Percentiles rank a stretch among this genome's conserved stretches.
Evolutionary conservation across 2,888 invertebrate genomes (phyloP).

Genomic region (Lasioglossum figueresi): DNA sequence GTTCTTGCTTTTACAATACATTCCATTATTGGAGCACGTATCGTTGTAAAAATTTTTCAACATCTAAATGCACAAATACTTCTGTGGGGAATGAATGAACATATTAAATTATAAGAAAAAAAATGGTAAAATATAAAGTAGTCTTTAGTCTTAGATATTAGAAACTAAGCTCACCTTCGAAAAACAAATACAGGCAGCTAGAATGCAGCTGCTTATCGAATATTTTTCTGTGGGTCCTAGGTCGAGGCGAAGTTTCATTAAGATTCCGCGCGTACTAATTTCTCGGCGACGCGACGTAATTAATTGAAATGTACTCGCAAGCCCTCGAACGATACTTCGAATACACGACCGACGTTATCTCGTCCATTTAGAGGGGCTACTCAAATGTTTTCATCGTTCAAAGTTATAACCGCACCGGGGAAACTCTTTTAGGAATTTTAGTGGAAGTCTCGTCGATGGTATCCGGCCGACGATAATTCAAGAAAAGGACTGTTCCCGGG

Average conservation of each 20-base stretch:
- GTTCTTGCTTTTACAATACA: neutral
- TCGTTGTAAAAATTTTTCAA: neutral
- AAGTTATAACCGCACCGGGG: too few relatives aligned
- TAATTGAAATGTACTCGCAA: neutral
- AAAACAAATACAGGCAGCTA: neutral
- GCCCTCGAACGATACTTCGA: neutral
- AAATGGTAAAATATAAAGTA: neutral
- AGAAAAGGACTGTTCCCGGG: neutral
- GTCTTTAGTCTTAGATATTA: neutral
- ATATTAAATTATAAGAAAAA: neutral
- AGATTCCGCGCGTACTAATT: neutral
- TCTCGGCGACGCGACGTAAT: neutral
- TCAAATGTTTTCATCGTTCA: neutral
- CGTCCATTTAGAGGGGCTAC: neutral
- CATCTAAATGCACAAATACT: neutral
- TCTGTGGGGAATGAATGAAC: neutral
- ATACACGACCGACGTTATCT: neutral
- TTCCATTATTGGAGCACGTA: neutral
- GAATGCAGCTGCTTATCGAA: neutral
- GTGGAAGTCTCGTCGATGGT: neutral
- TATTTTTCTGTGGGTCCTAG: neutral
- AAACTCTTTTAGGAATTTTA: neutral
- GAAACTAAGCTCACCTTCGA: neutral
- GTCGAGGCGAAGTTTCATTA: neutral
- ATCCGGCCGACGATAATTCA: neutral